Percentiles rank a stretch among this genome's conserved stretches.
phyloP scores from a whole-genome alignment of 2,888 invertebrate genomes.

The Serrognathus titanus region DNA sequence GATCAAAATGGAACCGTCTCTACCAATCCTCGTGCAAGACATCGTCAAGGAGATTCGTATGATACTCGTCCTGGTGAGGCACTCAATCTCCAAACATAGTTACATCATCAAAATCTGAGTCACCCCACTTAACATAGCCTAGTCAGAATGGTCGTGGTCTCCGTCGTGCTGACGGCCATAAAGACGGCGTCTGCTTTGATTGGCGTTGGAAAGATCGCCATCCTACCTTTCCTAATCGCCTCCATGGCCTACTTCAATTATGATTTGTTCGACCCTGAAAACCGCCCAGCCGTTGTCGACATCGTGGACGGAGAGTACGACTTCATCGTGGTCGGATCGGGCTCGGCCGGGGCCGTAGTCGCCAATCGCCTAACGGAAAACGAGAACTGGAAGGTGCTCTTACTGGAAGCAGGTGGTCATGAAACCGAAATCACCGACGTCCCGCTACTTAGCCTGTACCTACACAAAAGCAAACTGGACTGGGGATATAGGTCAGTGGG shows the following conservation, averaged over 20 bases:
- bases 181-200: conserved; percentile 69
- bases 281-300: conserved; percentile 67
- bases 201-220: conserved; percentile 69
- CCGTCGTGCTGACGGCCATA: conserved; percentile 62
- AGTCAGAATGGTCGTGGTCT: conserved; percentile 21
- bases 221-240: conserved; percentile 72
- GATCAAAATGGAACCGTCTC: background rate
- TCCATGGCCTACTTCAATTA: conserved; percentile 80
- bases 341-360: conserved; percentile 80
- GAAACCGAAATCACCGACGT: conserved; percentile 86
- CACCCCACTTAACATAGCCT: background rate
- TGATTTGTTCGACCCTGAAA: conserved; percentile 81
- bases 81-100: background rate
- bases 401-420: conserved; percentile 83
- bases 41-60: background rate
- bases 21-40: background rate
- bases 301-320: conserved; percentile 70
- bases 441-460: conserved; percentile 78
- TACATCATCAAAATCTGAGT: background rate
- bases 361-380: conserved; percentile 78
- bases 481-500: conserved; percentile 78
- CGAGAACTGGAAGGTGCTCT: conserved; percentile 71
- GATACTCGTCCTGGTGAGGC: background rate
- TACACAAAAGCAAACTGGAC: conserved; percentile 86
- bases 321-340: conserved; percentile 78